A percentile compares a stretch with the other conserved stretches of the same genome.
These are phyloP conservation scores for Drosophila busckii DNA, from an alignment of 1,140 invertebrate species.

Conservation along the genomic window DNA sequence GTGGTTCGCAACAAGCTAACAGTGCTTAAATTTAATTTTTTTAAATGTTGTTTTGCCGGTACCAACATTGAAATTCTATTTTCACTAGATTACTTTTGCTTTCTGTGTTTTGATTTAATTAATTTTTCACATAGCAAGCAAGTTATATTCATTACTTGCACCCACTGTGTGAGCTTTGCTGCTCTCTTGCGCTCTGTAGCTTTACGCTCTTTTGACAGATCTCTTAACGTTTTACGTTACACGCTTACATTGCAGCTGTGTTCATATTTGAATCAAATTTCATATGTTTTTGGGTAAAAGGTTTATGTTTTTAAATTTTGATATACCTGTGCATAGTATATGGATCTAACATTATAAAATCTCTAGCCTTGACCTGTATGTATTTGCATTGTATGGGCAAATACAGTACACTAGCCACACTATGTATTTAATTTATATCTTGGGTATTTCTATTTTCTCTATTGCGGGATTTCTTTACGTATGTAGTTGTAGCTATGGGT, in stretches of 20 bases:
- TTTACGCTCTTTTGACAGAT: slow-evolving; percentile 1
- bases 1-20: too few relatives aligned
- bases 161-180: too few relatives aligned
- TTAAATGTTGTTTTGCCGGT: too few relatives aligned
- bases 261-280: slow-evolving; percentile 13
- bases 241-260: slow-evolving; percentile 8
- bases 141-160: too few relatives aligned
- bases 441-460: slow-evolving; percentile 32
- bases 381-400: neutral
- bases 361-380: slow-evolving; percentile 28
- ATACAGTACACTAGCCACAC: too few relatives aligned
- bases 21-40: too few relatives aligned
- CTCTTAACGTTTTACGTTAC: slow-evolving; percentile 27
- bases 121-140: too few relatives aligned
- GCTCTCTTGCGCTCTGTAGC: slow-evolving; percentile 8
- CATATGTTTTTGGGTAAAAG: neutral
- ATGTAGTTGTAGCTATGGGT: too few relatives aligned
- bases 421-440: slow-evolving; percentile 8
- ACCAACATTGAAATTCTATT: too few relatives aligned
- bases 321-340: too few relatives aligned
- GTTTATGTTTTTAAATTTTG: neutral
- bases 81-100: too few relatives aligned
- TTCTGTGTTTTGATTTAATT: too few relatives aligned
- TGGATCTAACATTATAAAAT: neutral
- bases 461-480: slow-evolving; percentile 29